These are phyloP conservation scores for Maniola hyperantus DNA, from an alignment of 2,888 invertebrate species.

Conservation along the genomic window DNA sequence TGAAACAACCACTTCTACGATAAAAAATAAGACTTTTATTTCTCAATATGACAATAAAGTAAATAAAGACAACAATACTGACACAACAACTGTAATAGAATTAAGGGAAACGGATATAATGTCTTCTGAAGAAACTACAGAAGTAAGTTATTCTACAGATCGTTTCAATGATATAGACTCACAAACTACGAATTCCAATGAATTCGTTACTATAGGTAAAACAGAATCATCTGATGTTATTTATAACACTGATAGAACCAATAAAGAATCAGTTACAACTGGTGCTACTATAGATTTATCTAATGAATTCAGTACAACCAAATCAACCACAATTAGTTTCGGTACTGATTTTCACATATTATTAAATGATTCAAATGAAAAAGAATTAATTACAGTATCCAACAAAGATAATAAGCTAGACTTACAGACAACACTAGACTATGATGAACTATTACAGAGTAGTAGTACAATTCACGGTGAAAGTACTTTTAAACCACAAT, in stretches of 20 bases:
- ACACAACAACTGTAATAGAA: constrained; percentile 11
- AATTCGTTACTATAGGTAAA: neutral
- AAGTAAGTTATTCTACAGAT: constrained; percentile 5
- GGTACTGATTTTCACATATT: constrained; percentile 2
- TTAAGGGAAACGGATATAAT: neutral
- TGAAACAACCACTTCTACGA: constrained; percentile 38
- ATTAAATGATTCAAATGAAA: constrained; percentile 15
- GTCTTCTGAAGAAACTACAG: constrained; percentile 1
- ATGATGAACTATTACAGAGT: constrained; percentile 61
- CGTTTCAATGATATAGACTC: neutral
- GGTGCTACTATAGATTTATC: constrained; percentile 38
- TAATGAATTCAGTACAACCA: constrained; percentile 5
- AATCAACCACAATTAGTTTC: neutral
- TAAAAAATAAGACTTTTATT: constrained; percentile 31
- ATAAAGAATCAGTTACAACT: constrained; percentile 1
- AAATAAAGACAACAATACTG: constrained; percentile 14
- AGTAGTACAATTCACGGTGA: constrained; percentile 67
- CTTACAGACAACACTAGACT: constrained; percentile 51
- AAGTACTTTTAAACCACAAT: constrained; percentile 60
- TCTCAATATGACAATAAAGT: constrained; percentile 3
- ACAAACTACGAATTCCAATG: neutral
- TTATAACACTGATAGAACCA: constrained; percentile 1
- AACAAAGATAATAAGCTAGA: constrained; percentile 37
- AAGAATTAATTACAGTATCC: constrained; percentile 25
- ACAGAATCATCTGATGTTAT: neutral